Conservation (phyloP, 2,113 vertebrate species). For the Trinectes maculatus region DNA sequence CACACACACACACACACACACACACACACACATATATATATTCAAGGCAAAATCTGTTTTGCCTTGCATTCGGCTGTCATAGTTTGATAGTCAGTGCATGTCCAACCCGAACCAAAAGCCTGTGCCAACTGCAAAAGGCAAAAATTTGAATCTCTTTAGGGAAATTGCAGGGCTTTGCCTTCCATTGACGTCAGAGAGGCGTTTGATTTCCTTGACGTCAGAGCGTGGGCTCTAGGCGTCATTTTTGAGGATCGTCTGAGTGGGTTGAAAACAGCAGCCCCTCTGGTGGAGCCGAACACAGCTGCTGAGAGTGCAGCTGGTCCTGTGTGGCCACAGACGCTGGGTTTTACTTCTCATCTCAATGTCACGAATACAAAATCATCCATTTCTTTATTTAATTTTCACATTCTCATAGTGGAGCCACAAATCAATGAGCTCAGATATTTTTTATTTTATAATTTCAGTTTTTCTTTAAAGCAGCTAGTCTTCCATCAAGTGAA, state of each 20-base stretch:
- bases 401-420: background rate
- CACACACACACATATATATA: too few relatives aligned
- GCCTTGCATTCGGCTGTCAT: background rate
- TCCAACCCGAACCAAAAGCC: constrained; percentile 18
- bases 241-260: constrained; percentile 45
- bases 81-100: constrained; percentile 12
- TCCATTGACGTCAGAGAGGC: constrained; percentile 66
- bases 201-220: constrained; percentile 64
- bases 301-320: constrained; percentile 65
- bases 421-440: background rate
- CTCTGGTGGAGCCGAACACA: constrained; percentile 41
- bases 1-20: too few relatives aligned
- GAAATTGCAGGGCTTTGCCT: constrained; percentile 46
- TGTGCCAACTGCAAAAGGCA: constrained; percentile 11
- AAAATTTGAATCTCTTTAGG: constrained; percentile 42
- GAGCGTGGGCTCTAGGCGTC: constrained; percentile 58
- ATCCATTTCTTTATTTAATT: constrained; percentile 11
- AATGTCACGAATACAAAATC: constrained; percentile 47
- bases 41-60: background rate
- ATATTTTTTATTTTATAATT: constrained; percentile 8
- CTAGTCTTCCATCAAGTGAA: background rate
- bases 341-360: constrained; percentile 14
- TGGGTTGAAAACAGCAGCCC: constrained; percentile 54
- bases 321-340: constrained; percentile 30
- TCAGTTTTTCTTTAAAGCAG: background rate